Evolutionary conservation across 2,113 vertebrate genomes (phyloP).

Genomic region (Erinaceus europaeus): DNA sequence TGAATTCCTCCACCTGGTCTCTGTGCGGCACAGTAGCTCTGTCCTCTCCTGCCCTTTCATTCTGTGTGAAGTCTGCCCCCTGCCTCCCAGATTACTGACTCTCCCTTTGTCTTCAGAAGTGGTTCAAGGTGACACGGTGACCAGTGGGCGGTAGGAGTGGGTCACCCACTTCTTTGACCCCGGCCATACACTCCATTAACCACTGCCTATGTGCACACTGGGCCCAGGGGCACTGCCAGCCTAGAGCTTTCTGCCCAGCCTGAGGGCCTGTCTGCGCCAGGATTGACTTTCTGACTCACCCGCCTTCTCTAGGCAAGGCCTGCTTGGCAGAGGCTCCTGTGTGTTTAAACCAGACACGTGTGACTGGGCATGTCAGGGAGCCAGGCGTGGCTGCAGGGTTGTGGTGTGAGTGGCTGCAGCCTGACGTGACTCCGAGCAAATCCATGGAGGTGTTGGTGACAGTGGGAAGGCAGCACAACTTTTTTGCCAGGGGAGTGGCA

Average conservation of each 20-base stretch:
- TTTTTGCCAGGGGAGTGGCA: not conserved
- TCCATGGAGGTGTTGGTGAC: not conserved
- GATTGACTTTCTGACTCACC: slow-evolving; percentile 33
- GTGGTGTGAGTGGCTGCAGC: not conserved
- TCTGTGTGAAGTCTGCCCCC: not conserved
- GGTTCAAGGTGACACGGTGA: not conserved
- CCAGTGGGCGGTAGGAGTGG: not conserved
- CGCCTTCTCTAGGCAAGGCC: slow-evolving; percentile 31
- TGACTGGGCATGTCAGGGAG: not conserved
- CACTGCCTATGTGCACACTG: accelerated
- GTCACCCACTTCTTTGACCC: not conserved
- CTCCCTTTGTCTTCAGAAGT: not conserved
- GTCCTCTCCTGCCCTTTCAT: slow-evolving; percentile 38
- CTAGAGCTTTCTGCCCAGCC: not conserved
- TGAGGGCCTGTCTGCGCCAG: not conserved
- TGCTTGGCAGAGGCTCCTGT: not conserved
- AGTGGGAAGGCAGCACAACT: not conserved
- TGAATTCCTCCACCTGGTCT: not conserved
- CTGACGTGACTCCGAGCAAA: not conserved
- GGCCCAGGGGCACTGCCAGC: not conserved
- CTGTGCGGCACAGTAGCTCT: slow-evolving; percentile 38
- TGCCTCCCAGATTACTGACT: not conserved
- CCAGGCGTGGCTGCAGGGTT: not conserved
- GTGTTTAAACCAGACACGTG: not conserved
- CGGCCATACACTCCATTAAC: not conserved